Percentiles rank a stretch among this genome's conserved stretches.
Conservation (phyloP, 2,888 invertebrate genomes). For the Trichogramma evanescens region DNA sequence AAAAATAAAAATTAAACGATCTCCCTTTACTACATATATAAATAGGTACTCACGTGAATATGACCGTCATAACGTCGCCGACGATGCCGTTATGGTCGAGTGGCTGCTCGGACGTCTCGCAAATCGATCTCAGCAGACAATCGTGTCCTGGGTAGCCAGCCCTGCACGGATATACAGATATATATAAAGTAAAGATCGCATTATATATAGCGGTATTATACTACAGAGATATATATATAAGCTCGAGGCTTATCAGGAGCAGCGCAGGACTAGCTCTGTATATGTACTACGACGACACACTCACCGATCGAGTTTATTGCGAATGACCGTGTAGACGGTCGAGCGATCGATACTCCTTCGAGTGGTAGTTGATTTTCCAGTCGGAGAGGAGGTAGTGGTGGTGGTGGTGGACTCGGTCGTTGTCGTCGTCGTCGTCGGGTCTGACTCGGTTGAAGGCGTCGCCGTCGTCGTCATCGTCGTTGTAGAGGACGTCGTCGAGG, state of each 20-base stretch:
- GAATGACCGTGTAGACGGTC: slow-evolving; percentile 52
- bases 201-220: too few species aligned
- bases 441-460: not conserved
- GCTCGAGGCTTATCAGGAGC: too few species aligned
- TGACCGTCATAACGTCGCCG: slow-evolving; percentile 60
- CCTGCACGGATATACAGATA: slow-evolving; percentile 37
- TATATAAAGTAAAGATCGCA: too few species aligned
- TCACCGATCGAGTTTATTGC: slow-evolving; percentile 55
- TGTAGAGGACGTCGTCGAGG: not conserved
- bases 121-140: slow-evolving; percentile 59
- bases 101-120: slow-evolving; percentile 55
- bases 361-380: not conserved
- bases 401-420: not conserved
- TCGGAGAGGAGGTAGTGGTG: not conserved
- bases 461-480: not conserved
- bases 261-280: too few species aligned
- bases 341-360: slow-evolving; percentile 53
- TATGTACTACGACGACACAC: slow-evolving; percentile 25
- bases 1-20: too few species aligned
- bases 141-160: slow-evolving; percentile 53
- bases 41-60: slow-evolving; percentile 57
- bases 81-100: slow-evolving; percentile 59
- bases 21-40: too few species aligned
- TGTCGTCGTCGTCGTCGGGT: slow-evolving; percentile 2
- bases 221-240: too few species aligned